A percentile compares a stretch with the other conserved stretches of the same genome.
Conservation (phyloP, 2,113 vertebrate genomes). For the Rana temporaria region DNA sequence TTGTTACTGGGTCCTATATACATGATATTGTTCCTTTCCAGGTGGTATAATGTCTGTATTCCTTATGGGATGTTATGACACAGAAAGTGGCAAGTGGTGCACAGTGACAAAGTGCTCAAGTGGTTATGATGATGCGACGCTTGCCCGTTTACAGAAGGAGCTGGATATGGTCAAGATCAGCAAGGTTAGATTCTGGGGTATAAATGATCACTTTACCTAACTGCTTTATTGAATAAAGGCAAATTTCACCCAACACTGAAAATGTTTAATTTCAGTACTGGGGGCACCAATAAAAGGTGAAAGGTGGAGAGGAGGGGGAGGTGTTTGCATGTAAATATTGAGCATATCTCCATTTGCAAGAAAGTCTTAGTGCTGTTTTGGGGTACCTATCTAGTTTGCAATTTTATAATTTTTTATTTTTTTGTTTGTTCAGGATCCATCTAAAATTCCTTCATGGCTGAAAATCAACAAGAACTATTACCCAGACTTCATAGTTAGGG, state of each 20-base stretch:
- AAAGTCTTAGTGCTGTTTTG: too few species aligned
- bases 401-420: not conserved
- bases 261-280: too few species aligned
- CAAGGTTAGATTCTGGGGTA: slow-evolving; percentile 80
- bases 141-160: slow-evolving; percentile 91
- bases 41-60: slow-evolving; percentile 99
- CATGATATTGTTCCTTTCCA: slow-evolving; percentile 60
- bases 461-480: slow-evolving; percentile 98
- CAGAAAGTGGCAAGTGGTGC: slow-evolving; percentile 91
- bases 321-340: too few species aligned
- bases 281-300: too few species aligned
- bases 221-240: too few species aligned
- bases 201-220: not conserved
- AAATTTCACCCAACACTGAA: too few species aligned
- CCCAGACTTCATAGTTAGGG: slow-evolving; percentile 93
- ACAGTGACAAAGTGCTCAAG: slow-evolving; percentile 96
- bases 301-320: too few species aligned
- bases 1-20: too few species aligned
- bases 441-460: slow-evolving; percentile 93
- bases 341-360: too few species aligned
- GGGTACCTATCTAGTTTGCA: too few species aligned
- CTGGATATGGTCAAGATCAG: slow-evolving; percentile 97
- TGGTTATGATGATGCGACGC: slow-evolving; percentile 91
- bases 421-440: slow-evolving; percentile 79
- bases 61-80: slow-evolving; percentile 96